These are phyloP conservation scores for Hormaphis cornu DNA, from an alignment of 1,140 invertebrate species.

Conservation along the genomic window DNA sequence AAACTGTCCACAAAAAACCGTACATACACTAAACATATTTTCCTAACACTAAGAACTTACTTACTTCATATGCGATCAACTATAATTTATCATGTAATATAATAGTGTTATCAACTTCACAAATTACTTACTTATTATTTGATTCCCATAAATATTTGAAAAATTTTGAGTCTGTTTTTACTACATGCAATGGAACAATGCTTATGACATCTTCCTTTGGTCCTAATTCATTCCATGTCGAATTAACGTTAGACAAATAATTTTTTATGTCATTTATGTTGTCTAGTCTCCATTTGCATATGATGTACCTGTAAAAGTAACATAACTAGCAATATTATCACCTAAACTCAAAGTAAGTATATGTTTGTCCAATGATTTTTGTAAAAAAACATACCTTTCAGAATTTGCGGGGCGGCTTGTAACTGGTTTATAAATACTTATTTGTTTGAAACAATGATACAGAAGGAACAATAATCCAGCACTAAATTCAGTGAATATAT, in stretches of 20 bases:
- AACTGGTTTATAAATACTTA: constrained; percentile 91
- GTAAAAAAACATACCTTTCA: constrained; percentile 56
- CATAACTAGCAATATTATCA: no score
- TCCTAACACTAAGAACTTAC: no score
- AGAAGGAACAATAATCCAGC: constrained; percentile 89
- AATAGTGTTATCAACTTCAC: no score
- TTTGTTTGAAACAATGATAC: constrained; percentile 76
- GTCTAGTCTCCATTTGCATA: constrained; percentile 66
- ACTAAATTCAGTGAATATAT: constrained; percentile 89
- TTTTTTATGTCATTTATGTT: constrained; percentile 52
- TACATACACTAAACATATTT: no score
- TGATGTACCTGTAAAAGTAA: constrained; percentile 78
- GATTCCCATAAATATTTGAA: constrained; percentile 67
- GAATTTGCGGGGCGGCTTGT: constrained; percentile 95
- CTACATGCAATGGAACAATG: constrained; percentile 60
- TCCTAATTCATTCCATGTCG: constrained; percentile 44
- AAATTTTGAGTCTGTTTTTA: constrained; percentile 60
- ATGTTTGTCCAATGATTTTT: no score
- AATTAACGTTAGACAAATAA: constrained; percentile 64
- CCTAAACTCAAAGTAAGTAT: no score
- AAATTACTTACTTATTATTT: constrained; percentile 70
- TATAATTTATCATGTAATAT: no score
- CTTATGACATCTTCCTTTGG: constrained; percentile 45
- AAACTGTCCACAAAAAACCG: no score
- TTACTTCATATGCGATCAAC: no score